phyloP scores from a whole-genome alignment of 2,797 vertebrate genomes.

The Dermochelys coriacea region DNA sequence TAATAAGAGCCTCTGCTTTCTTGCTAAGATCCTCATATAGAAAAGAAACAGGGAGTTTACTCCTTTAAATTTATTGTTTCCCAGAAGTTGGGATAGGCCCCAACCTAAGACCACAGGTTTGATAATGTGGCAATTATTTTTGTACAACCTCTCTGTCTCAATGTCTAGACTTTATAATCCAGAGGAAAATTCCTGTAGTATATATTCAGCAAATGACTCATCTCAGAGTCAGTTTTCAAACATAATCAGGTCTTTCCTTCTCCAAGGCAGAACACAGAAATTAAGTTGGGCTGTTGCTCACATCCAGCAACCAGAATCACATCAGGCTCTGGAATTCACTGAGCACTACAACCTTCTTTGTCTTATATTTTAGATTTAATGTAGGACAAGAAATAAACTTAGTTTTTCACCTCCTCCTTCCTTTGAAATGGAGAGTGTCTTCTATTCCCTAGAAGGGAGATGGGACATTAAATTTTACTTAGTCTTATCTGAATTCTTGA shows the following conservation, averaged over 20 bases:
- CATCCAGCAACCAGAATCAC: neutral
- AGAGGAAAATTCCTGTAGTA: conserved; percentile 19
- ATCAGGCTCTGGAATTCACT: neutral
- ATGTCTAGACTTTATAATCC: conserved; percentile 35
- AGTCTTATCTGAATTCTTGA: neutral
- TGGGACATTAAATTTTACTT: neutral
- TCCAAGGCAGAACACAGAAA: conserved; percentile 2
- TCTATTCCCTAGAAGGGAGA: neutral
- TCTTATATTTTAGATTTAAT: neutral
- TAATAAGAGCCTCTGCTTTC: neutral
- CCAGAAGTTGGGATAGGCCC: neutral
- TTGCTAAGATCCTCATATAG: neutral
- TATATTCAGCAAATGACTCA: conserved; percentile 51
- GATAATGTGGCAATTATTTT: neutral
- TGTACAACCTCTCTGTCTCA: neutral
- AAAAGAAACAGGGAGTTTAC: neutral
- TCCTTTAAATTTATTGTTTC: neutral
- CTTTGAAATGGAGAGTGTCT: neutral
- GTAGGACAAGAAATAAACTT: neutral
- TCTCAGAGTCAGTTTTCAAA: conserved; percentile 27
- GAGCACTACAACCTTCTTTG: neutral
- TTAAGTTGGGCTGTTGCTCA: neutral
- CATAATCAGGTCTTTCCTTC: conserved; percentile 23
- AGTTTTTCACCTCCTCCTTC: neutral
- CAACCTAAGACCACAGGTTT: neutral